A percentile compares a stretch with the other conserved stretches of the same genome.
These are phyloP conservation scores for Gymnogyps californianus DNA, from an alignment of 2,113 vertebrate species.

Conservation along the genomic window DNA sequence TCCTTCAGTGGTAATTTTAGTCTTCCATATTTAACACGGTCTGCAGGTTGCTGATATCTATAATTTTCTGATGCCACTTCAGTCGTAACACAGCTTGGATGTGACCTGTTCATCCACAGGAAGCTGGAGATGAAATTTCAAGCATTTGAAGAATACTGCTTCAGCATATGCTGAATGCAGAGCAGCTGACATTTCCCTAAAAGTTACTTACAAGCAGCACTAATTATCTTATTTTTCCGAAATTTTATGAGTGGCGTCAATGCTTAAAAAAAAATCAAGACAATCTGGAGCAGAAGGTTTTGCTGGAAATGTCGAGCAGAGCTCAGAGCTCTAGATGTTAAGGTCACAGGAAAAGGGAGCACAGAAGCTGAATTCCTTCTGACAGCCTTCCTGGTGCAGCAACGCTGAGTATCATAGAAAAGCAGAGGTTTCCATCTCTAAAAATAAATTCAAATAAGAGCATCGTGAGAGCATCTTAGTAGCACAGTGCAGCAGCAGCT, in stretches of 20 bases:
- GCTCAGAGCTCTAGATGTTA: not conserved
- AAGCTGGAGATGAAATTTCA: not conserved
- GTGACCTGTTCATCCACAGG: not conserved
- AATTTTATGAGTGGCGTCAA: not conserved
- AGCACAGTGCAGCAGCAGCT: not conserved
- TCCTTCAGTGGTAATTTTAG: not conserved
- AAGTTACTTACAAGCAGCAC: constrained; percentile 1
- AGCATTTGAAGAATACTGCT: not conserved
- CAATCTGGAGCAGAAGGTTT: not conserved
- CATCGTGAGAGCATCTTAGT: not conserved
- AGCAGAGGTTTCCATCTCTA: not conserved
- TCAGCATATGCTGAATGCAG: not conserved
- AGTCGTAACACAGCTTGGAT: not conserved
- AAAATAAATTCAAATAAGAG: not conserved
- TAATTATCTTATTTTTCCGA: constrained; percentile 14
- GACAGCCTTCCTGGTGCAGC: not conserved
- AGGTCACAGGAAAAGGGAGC: not conserved
- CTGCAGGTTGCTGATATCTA: not conserved
- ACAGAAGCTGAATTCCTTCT: not conserved
- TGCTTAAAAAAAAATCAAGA: not conserved
- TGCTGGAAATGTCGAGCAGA: not conserved
- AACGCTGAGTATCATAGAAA: not conserved
- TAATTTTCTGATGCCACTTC: not conserved
- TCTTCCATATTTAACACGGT: not conserved
- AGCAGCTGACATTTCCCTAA: constrained; percentile 19